phyloP scores from a whole-genome alignment of 2,888 invertebrate species.

The Tuberolachnus salignus region DNA sequence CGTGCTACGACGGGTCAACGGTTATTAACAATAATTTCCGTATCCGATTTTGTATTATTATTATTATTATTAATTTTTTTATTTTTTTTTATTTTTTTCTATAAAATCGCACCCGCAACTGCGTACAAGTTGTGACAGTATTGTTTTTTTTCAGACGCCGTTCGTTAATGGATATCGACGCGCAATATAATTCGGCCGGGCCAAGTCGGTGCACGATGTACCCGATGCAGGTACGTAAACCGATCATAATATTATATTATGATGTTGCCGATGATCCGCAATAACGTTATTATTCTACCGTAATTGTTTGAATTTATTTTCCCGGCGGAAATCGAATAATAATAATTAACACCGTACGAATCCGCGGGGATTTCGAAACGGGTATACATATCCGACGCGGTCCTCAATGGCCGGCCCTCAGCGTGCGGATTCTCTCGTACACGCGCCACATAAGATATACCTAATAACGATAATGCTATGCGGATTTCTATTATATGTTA shows the following conservation, averaged over 20 bases:
- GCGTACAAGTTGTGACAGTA: not conserved
- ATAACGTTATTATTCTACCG: not conserved
- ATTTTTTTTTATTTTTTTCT: too few species aligned
- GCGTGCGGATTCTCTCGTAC: constrained; percentile 21
- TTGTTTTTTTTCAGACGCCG: constrained; percentile 31
- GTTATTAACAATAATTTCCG: too few species aligned
- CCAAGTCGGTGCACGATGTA: constrained; percentile 42
- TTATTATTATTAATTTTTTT: too few species aligned
- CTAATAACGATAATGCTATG: constrained; percentile 21
- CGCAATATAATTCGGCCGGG: constrained; percentile 20
- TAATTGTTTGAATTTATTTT: too few species aligned
- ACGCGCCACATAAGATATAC: not conserved
- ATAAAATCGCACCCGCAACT: too few species aligned
- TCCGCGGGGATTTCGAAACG: too few species aligned
- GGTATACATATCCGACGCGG: too few species aligned
- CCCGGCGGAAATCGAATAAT: too few species aligned
- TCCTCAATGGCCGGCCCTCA: not conserved
- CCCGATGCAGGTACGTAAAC: constrained; percentile 33
- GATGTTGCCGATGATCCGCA: too few species aligned
- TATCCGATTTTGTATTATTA: too few species aligned
- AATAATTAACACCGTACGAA: too few species aligned
- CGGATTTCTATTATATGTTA: constrained; percentile 55
- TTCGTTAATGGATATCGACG: constrained; percentile 40
- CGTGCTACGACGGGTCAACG: too few species aligned
- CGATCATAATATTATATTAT: not conserved